A percentile compares a stretch with the other conserved stretches of the same genome.
These are phyloP conservation scores for Alcedo quadribrachys DNA, from an alignment of 2,797 vertebrate species.

Conservation along the genomic window DNA sequence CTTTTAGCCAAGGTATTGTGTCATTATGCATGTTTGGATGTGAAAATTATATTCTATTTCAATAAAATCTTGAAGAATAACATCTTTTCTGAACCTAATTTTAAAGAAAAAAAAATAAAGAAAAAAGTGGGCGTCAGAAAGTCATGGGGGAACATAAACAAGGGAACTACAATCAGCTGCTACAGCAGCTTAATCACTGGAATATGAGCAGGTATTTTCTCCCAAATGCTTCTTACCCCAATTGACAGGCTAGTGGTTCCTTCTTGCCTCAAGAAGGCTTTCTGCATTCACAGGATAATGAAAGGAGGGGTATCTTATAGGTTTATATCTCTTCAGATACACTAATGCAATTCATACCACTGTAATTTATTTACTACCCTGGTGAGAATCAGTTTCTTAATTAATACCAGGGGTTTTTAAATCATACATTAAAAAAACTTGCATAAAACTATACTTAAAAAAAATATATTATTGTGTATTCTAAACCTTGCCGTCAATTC, in stretches of 20 bases:
- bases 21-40: neutral
- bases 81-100: neutral
- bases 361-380: neutral
- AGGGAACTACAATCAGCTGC: neutral
- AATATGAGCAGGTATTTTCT: neutral
- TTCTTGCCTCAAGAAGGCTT: neutral
- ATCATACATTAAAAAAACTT: neutral
- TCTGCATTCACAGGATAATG: neutral
- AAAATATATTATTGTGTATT: neutral
- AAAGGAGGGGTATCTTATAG: fast-evolving
- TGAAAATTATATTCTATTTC: neutral
- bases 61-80: neutral
- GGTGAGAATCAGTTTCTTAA: neutral
- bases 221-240: fast-evolving
- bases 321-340: neutral
- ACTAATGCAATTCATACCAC: neutral
- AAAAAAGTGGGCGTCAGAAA: neutral
- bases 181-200: neutral
- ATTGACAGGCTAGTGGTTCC: neutral
- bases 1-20: neutral
- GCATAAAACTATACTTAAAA: neutral
- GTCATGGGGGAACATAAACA: neutral
- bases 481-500: neutral
- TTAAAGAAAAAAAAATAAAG: neutral
- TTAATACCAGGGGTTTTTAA: neutral